A percentile compares a stretch with the other conserved stretches of the same genome.
Conservation (phyloP, 2,113 vertebrate genomes). For the Chamaea fasciata region DNA sequence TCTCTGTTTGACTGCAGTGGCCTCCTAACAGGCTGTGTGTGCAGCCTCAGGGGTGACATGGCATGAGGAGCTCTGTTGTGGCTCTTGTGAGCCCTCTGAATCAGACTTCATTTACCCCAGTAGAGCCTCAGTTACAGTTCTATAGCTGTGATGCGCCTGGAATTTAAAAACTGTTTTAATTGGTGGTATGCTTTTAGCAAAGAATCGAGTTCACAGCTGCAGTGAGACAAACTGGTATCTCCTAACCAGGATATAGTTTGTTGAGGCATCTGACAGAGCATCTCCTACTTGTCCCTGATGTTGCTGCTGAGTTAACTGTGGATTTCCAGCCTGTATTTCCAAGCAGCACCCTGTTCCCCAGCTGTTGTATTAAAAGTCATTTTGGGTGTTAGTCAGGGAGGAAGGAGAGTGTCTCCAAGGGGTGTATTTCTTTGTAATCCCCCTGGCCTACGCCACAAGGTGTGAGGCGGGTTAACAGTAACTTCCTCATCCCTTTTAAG, state of each 20-base stretch:
- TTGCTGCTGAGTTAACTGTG: background rate
- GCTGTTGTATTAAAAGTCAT: background rate
- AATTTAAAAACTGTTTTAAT: background rate
- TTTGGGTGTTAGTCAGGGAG: background rate
- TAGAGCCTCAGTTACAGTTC: background rate
- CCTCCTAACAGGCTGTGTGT: background rate
- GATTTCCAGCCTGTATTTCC: background rate
- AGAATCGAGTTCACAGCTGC: background rate
- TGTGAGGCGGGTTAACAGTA: background rate
- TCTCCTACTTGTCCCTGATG: background rate
- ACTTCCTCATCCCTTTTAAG: background rate
- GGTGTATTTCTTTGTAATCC: background rate
- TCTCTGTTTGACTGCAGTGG: too few relatives aligned
- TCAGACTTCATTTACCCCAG: background rate
- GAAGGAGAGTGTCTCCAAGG: background rate
- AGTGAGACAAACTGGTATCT: too few relatives aligned
- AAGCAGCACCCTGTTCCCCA: background rate
- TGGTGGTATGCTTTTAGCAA: background rate
- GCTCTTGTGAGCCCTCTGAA: background rate
- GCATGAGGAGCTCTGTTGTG: background rate
- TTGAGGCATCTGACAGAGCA: background rate
- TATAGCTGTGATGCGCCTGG: background rate
- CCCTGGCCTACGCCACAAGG: background rate
- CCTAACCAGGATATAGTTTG: background rate
- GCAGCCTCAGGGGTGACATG: fast-evolving